Base-by-base conservation (phyloP, 2,113 vertebrate species). In the Nipponia nippon region DNA sequence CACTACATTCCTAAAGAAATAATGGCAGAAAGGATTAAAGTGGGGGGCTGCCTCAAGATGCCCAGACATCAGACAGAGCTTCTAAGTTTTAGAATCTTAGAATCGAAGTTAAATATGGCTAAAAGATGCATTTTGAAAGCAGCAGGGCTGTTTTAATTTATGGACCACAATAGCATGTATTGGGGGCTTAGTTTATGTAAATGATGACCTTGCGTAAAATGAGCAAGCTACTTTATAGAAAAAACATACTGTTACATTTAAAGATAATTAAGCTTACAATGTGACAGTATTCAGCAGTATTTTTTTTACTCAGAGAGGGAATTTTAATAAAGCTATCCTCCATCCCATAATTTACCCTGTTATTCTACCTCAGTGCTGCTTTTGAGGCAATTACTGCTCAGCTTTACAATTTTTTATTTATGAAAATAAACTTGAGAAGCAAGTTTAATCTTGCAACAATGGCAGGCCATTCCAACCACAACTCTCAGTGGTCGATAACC, bases 371-470 rank as follows among this genome's bases (percentile, higher is more conserved):
- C 27, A 82, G n/a, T 50, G 23, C 46, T 77, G 62, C 75, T 82
- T 91, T 70, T 76, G 29, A 93, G 56, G 61, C 34, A 91, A 63
- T 46, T 79, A 67, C 13, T 65, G 49, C 32, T 72, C 19, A 69
- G 77, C n/a, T 89, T 67, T 61, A 47, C n/a, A 16, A 19, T 25
- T 83, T 77, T 87, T 69, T 6, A 56, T 71, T 80, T 91, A 93
- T 44, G 65, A 89, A 96, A 95, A 95, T 70, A 72, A 93, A 85
- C 78, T 46, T 36, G 53, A 90, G 92, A 83, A n/a, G 62, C 84
- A 83, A 90, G 84, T 95, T 93, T 75, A 72, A 85, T 77, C 81
- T 26, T 91, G 87, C 70, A 96, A 23, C 36, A 85, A 83, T 7
- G 27, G 53, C 73, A 91, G 69, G 44, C 47, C 34, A 42, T 11